These are phyloP conservation scores for Kryphioiulus occultus DNA, from an alignment of 2,888 invertebrate genomes.

Conservation along the genomic window DNA sequence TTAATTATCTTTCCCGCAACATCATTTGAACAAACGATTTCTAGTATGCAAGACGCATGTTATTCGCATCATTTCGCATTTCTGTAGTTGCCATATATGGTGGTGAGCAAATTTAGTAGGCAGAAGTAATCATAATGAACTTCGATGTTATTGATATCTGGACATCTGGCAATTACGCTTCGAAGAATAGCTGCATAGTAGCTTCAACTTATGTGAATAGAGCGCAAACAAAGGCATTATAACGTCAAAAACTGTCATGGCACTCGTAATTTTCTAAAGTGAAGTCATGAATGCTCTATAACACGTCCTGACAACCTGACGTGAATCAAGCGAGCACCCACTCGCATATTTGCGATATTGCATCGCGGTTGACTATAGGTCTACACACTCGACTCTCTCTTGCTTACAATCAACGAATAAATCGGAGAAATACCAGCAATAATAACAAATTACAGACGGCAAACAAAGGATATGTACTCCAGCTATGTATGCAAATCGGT, in stretches of 20 bases:
- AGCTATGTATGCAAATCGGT: background rate
- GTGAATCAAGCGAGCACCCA: background rate
- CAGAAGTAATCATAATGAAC: background rate
- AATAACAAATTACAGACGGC: background rate
- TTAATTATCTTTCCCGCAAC: no score
- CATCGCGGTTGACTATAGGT: background rate
- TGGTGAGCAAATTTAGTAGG: background rate
- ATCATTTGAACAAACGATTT: no score
- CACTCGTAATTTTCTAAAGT: slow-evolving; percentile 26
- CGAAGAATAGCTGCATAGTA: background rate
- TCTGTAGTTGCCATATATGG: background rate
- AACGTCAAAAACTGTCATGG: slow-evolving; percentile 4
- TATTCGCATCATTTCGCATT: no score
- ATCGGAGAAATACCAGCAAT: background rate
- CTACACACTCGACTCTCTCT: background rate
- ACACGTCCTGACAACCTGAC: slow-evolving; percentile 18
- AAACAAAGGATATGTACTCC: background rate
- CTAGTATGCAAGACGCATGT: no score
- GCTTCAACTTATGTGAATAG: background rate
- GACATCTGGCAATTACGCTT: background rate
- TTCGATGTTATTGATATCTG: background rate
- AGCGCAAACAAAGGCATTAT: background rate
- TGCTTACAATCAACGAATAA: slow-evolving; percentile 32
- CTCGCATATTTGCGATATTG: background rate
- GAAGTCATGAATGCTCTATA: slow-evolving; percentile 16